Conservation (phyloP, 2,113 vertebrate species). For the Furnarius figulus region DNA sequence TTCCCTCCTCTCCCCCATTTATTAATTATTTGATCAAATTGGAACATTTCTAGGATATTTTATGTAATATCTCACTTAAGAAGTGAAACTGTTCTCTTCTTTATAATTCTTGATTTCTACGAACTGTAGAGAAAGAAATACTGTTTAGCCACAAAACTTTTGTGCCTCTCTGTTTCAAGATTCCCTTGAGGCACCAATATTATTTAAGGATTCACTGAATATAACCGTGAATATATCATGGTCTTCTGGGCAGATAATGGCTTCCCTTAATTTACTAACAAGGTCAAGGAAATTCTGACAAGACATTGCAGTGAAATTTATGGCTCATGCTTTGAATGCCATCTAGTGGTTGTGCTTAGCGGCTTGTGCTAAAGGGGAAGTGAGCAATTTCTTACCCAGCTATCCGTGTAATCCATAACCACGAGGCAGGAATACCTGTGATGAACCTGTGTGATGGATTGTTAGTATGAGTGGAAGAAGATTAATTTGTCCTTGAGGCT, state of each 20-base stretch:
- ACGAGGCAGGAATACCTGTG: neutral
- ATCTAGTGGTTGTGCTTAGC: neutral
- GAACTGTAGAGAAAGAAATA: neutral
- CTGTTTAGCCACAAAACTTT: neutral
- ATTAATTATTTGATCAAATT: neutral
- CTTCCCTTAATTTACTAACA: neutral
- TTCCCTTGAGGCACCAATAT: neutral
- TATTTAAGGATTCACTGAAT: neutral
- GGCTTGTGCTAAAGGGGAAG: fast-evolving
- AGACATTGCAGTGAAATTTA: fast-evolving
- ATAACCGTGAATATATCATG: neutral
- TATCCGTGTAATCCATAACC: too few relatives aligned
- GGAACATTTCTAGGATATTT: neutral
- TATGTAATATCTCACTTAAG: neutral
- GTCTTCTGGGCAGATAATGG: neutral
- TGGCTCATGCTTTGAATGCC: neutral
- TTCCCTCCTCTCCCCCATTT: too few relatives aligned
- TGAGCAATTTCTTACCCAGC: fast-evolving
- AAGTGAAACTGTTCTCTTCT: neutral
- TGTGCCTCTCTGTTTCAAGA: neutral
- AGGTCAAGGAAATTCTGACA: neutral
- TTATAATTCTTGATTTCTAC: neutral
- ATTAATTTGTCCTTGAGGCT: neutral
- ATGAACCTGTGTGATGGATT: neutral
- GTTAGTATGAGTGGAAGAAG: neutral